phyloP scores from a whole-genome alignment of 2,888 invertebrate genomes.

The Sthenelais limicola region DNA sequence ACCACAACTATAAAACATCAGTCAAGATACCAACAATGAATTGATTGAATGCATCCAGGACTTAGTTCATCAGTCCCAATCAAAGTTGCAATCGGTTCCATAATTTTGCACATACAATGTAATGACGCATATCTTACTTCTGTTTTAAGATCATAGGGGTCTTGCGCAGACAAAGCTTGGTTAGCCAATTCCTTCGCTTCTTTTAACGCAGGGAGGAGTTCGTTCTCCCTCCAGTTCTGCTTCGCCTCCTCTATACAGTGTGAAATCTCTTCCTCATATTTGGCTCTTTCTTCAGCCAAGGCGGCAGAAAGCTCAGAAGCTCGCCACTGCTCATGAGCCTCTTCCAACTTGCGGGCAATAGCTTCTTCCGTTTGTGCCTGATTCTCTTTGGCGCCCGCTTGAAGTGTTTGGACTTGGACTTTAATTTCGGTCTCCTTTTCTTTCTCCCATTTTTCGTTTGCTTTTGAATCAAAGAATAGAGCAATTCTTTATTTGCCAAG shows the following conservation, averaged over 20 bases:
- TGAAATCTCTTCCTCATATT: background rate
- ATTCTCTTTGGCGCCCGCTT: too few species aligned
- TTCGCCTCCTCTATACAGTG: constrained; percentile 6
- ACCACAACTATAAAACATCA: too few species aligned
- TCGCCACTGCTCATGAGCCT: background rate
- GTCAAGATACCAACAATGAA: too few species aligned
- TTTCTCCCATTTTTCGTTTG: background rate
- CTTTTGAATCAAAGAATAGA: background rate
- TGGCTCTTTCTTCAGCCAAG: background rate
- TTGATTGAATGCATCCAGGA: too few species aligned
- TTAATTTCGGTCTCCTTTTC: background rate
- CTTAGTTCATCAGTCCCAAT: too few species aligned
- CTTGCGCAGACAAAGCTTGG: background rate
- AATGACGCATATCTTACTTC: background rate
- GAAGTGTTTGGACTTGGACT: background rate
- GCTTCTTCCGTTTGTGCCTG: background rate
- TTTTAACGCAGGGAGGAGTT: background rate
- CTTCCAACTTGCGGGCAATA: background rate
- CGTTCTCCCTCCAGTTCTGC: constrained; percentile 10
- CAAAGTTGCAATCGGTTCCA: too few species aligned
- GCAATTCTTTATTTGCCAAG: too few species aligned
- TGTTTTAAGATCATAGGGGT: background rate
- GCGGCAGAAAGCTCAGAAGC: constrained; percentile 5
- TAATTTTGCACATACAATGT: too few species aligned
- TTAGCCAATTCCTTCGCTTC: background rate